Conservation (phyloP, 2,113 vertebrate species). For the Cisticola juncidis region DNA sequence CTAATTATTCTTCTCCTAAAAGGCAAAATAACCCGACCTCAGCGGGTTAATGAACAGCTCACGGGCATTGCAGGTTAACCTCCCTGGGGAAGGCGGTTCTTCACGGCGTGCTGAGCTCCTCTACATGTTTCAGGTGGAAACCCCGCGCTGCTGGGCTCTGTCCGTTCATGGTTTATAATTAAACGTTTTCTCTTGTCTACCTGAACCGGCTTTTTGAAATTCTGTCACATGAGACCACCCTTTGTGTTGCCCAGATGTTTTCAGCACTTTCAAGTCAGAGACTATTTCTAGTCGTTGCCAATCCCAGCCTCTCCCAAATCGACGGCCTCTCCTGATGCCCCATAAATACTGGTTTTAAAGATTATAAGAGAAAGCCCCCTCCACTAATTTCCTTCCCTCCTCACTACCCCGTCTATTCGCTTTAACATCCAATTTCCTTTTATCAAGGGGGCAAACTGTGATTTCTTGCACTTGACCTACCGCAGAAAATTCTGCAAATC, state of each 20-base stretch:
- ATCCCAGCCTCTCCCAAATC: neutral
- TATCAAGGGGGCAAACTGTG: constrained; percentile 56
- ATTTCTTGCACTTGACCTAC: constrained; percentile 85
- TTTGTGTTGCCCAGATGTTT: neutral
- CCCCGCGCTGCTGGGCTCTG: neutral
- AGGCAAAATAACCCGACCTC: constrained; percentile 38
- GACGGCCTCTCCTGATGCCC: neutral
- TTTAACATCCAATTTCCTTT: constrained; percentile 55
- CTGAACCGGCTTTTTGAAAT: neutral
- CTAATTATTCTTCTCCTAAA: constrained; percentile 42
- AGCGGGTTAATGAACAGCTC: constrained; percentile 73
- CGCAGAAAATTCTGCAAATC: constrained; percentile 78
- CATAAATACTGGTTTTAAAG: neutral
- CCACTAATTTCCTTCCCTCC: neutral
- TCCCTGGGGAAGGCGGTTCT: neutral
- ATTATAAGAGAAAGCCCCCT: neutral
- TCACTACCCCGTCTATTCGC: neutral
- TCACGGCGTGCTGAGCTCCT: constrained; percentile 37
- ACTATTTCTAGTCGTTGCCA: neutral
- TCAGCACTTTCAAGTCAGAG: neutral
- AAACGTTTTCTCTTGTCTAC: constrained; percentile 24
- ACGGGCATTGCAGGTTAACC: constrained; percentile 18
- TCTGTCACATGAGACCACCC: neutral
- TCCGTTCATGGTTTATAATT: constrained; percentile 63
- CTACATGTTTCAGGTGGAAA: neutral